Evolutionary conservation across 2,888 invertebrate species (phyloP).

Genomic region (Unio pictorum): DNA sequence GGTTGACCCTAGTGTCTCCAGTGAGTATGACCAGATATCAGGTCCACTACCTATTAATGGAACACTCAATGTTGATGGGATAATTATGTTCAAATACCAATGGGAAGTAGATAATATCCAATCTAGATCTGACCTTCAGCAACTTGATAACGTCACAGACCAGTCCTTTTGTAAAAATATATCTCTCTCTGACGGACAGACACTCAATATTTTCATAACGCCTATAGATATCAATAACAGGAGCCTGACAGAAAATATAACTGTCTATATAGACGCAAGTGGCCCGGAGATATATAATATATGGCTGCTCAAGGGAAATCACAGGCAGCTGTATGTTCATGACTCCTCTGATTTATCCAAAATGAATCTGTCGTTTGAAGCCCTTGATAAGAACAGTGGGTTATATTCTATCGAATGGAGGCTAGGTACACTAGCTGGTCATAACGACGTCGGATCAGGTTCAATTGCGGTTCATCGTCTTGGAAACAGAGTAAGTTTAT

Average conservation of each 20-base stretch:
- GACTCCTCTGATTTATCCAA: slow-evolving; percentile 35
- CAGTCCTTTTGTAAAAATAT: slow-evolving; percentile 22
- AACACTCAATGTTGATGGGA: slow-evolving; percentile 35
- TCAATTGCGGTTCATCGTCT: slow-evolving; percentile 9
- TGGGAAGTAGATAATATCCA: slow-evolving; percentile 5
- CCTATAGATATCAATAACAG: slow-evolving; percentile 37
- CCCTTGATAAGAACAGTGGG: slow-evolving; percentile 44
- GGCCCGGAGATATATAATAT: slow-evolving; percentile 26
- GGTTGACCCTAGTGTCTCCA: slow-evolving; percentile 11
- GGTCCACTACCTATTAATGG: slow-evolving; percentile 34
- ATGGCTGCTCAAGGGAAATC: slow-evolving; percentile 26
- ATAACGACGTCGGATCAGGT: slow-evolving; percentile 15
- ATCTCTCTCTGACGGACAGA: slow-evolving; percentile 31
- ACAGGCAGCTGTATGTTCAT: slow-evolving; percentile 37
- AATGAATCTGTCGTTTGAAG: slow-evolving; percentile 36
- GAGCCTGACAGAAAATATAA: slow-evolving; percentile 16
- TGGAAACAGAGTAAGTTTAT: slow-evolving; percentile 5
- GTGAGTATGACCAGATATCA: slow-evolving; percentile 34
- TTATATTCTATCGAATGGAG: slow-evolving; percentile 33
- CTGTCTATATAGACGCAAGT: slow-evolving; percentile 25
- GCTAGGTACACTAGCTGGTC: slow-evolving; percentile 21
- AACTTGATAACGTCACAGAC: slow-evolving; percentile 15
- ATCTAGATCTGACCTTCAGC: neutral
- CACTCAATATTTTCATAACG: slow-evolving; percentile 18
- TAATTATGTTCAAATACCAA: slow-evolving; percentile 19